A percentile compares a stretch with the other conserved stretches of the same genome.
phyloP scores from a whole-genome alignment of 2,113 vertebrate species.

The Hylia prasina region DNA sequence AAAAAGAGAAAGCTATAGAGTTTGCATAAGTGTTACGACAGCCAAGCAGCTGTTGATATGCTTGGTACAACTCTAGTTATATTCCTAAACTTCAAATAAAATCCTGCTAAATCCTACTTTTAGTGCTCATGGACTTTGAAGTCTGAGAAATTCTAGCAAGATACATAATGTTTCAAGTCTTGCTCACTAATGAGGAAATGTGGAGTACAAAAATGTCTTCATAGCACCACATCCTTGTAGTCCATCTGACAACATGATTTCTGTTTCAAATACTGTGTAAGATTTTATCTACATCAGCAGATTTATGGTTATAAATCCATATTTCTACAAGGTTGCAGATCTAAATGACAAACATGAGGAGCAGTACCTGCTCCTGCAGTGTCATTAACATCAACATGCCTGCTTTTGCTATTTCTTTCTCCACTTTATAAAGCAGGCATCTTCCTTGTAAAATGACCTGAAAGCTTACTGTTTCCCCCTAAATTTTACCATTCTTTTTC shows the following conservation, averaged over 20 bases:
- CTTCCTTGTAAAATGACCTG: not conserved
- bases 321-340: not conserved
- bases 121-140: not conserved
- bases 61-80: not conserved
- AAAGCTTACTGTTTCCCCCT: not conserved
- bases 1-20: not conserved
- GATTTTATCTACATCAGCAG: not conserved
- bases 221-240: not conserved
- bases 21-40: not conserved
- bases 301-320: not conserved
- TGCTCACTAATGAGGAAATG: not conserved
- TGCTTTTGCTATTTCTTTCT: not conserved
- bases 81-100: not conserved
- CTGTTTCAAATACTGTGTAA: not conserved
- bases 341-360: not conserved
- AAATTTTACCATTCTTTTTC: not conserved
- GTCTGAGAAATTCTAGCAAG: not conserved
- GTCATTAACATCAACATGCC: not conserved
- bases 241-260: not conserved
- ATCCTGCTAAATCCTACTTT: not conserved
- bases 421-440: not conserved
- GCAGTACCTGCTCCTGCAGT: rapidly evolving
- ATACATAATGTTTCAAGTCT: not conserved
- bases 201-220: not conserved
- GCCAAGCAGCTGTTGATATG: not conserved